Base-by-base conservation (phyloP, 2,888 invertebrate genomes). In the Auanema freiburgensis region DNA sequence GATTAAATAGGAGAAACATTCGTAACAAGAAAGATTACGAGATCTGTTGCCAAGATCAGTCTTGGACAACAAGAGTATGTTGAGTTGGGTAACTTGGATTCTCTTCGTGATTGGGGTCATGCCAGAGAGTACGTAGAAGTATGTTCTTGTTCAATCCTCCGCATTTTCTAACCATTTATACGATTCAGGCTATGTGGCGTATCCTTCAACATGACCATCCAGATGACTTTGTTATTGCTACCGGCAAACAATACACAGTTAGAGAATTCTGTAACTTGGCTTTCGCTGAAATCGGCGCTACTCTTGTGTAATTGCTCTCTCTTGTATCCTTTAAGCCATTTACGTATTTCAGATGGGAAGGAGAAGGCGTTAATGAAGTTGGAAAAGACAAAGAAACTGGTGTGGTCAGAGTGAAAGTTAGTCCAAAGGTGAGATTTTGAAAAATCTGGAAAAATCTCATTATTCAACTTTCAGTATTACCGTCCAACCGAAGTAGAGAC, bases 161-260 rank as follows among this genome's bases (percentile, higher is more conserved):
- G 16, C 24, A 25, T n/a, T n/a, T n/a, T n/a, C n/a, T n/a, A 33
- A 8, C 33, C 33, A 33, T 5, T 8, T 33, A 51, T 8, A 18
- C 25, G 12, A 42, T 66, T 10, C 83, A 92, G 91, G 98, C 96
- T 0, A 99, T 99, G 98, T 99, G 97, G 96, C 86, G 94, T 84
- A 99, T 99, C 93, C 88, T 99, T 16, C 98, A 99, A 84, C 91
- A 91, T 83, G 90, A 92, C 0, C 85, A 87, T 42, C 91, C 98
- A 0, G 92, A 95, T 57, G 98, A 99, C 86, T 97, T 91, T 87
- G 97, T 99, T 5, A 93, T 99, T 77, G 94, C 98, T 5, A 95
- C 95, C 0, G 95, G 95, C 0, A 91, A 93, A 84, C 89, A 91
- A 14, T 94, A 94, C 86, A 95, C 92, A 84, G 97, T 98, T 0